Percentiles rank a stretch among this genome's conserved stretches.
These are phyloP conservation scores for Uropetala carovei DNA, from an alignment of 2,888 invertebrate genomes.

Conservation along the genomic window DNA sequence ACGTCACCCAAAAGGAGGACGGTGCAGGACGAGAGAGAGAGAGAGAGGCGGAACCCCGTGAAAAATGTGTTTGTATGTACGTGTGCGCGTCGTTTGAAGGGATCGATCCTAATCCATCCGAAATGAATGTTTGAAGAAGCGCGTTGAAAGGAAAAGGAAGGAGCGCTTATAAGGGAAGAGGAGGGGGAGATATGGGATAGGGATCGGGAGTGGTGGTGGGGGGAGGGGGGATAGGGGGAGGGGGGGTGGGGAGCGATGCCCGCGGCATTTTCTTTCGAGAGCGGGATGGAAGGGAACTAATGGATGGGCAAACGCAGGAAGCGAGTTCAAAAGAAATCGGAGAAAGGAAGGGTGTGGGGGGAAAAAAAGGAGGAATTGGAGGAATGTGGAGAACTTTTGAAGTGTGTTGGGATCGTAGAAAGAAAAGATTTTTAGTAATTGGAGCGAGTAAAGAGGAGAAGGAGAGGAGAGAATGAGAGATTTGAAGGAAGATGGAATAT, in stretches of 20 bases:
- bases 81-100: neutral
- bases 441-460: neutral
- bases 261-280: neutral
- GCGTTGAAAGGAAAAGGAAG: neutral
- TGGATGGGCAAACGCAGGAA: neutral
- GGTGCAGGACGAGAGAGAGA: neutral
- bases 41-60: neutral
- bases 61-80: neutral
- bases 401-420: too few species aligned
- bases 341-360: neutral
- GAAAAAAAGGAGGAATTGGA: neutral
- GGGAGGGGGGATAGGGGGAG: neutral
- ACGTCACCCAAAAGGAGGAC: too few species aligned
- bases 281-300: neutral
- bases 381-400: neutral
- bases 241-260: neutral
- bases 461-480: neutral
- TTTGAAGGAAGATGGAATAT: neutral
- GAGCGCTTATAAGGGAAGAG: neutral
- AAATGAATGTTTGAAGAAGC: slow-evolving; percentile 53
- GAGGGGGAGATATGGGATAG: too few species aligned
- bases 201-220: too few species aligned
- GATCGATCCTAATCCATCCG: slow-evolving; percentile 32
- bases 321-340: neutral
- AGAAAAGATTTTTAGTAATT: neutral